These are phyloP conservation scores for Eptesicus fuscus DNA, from an alignment of 2,113 vertebrate genomes.

Conservation along the genomic window DNA sequence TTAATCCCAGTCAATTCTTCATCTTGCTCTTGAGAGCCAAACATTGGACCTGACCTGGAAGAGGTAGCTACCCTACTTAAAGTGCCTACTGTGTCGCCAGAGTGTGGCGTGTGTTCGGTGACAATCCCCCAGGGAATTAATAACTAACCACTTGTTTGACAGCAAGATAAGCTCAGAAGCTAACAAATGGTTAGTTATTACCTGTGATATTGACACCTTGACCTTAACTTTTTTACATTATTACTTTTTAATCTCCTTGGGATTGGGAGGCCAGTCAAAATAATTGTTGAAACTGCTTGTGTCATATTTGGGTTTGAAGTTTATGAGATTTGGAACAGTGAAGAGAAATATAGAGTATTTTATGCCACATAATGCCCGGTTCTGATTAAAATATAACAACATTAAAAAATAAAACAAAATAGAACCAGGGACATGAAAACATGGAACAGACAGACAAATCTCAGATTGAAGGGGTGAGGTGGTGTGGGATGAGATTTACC, in stretches of 20 bases:
- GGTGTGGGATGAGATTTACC: too few relatives aligned
- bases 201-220: conserved; percentile 21
- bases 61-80: not conserved
- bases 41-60: not conserved
- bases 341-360: not conserved
- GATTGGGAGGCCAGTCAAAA: not conserved
- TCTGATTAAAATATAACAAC: conserved; percentile 23
- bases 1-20: not conserved
- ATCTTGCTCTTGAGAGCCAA: conserved; percentile 28
- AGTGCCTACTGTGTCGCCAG: conserved; percentile 52
- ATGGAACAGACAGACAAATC: too few relatives aligned
- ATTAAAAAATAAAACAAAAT: too few relatives aligned
- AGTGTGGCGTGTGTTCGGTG: conserved; percentile 37
- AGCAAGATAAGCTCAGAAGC: not conserved
- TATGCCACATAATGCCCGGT: conserved; percentile 36
- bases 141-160: conserved; percentile 19
- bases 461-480: too few relatives aligned
- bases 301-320: not conserved
- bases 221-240: conserved; percentile 52
- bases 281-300: not conserved
- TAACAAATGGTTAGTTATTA: conserved; percentile 21
- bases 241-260: conserved; percentile 49
- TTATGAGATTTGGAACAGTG: not conserved
- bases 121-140: conserved; percentile 33
- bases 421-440: too few relatives aligned